phyloP scores from a whole-genome alignment of 2,888 invertebrate species.

The Salticus scenicus region DNA sequence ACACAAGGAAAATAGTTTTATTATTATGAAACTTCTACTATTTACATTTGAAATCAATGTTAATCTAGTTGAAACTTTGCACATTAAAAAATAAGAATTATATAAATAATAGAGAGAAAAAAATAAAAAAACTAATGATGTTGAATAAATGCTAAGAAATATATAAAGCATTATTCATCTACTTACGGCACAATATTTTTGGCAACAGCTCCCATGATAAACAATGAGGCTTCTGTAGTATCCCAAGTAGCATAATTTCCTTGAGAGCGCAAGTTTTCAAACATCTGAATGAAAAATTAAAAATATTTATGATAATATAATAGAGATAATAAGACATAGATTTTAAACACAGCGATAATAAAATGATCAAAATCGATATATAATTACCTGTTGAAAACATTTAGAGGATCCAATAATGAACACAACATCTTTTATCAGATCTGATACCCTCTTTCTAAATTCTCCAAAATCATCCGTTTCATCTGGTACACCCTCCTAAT shows the following conservation, averaged over 20 bases:
- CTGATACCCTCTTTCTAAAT: slow-evolving; percentile 90
- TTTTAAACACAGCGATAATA: background rate
- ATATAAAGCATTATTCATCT: too few species aligned
- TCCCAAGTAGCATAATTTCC: slow-evolving; percentile 88
- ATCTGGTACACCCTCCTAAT: slow-evolving; percentile 85
- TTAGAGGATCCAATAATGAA: slow-evolving; percentile 95
- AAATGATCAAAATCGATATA: background rate
- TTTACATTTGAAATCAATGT: too few species aligned
- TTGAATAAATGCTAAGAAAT: too few species aligned
- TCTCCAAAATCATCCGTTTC: slow-evolving; percentile 90
- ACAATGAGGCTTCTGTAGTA: slow-evolving; percentile 92
- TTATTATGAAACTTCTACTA: too few species aligned
- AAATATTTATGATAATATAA: background rate
- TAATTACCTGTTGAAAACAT: slow-evolving; percentile 84
- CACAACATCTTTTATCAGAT: slow-evolving; percentile 95
- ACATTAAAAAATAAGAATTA: too few species aligned
- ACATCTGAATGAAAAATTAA: slow-evolving; percentile 78
- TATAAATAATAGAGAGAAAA: too few species aligned
- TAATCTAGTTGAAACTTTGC: too few species aligned
- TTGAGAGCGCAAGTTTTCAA: slow-evolving; percentile 80
- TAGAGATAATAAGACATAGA: background rate
- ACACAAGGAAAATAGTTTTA: too few species aligned
- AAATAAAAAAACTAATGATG: too few species aligned
- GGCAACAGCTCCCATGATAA: slow-evolving; percentile 95
- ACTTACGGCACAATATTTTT: slow-evolving; percentile 95